Evolutionary conservation across 2,888 invertebrate species (phyloP).

Genomic region (Lasioglossum villosulum): DNA sequence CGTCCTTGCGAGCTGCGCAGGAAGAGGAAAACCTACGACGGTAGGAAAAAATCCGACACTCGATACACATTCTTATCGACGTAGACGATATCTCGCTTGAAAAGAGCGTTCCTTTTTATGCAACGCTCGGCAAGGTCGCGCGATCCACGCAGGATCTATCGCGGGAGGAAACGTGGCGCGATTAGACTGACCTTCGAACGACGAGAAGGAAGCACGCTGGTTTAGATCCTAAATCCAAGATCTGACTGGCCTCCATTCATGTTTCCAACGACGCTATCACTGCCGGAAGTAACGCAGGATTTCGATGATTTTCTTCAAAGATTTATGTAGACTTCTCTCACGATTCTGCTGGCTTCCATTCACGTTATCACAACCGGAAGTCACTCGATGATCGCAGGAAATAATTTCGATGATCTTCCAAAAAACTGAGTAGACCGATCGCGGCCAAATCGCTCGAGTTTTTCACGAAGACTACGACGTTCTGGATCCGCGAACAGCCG

Average conservation of each 20-base stretch:
- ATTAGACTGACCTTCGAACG: conserved; percentile 32
- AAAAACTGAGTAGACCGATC: not conserved
- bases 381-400: not conserved
- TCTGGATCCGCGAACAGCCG: not conserved
- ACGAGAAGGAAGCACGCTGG: not conserved
- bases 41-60: not conserved
- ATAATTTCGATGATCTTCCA: not conserved
- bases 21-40: not conserved
- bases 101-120: not conserved
- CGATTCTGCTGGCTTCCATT: not conserved
- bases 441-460: conserved; percentile 10
- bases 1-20: conserved; percentile 20
- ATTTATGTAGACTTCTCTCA: no score
- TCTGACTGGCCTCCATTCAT: not conserved
- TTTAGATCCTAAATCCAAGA: conserved; percentile 9
- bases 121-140: conserved; percentile 23
- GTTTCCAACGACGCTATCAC: not conserved
- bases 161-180: not conserved
- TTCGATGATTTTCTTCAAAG: no score
- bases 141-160: not conserved
- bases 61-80: not conserved
- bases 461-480: conserved; percentile 22
- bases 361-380: not conserved
- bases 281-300: not conserved
- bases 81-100: not conserved